These are phyloP conservation scores for Cheilosia impressa DNA, from an alignment of 2,888 invertebrate species.

Conservation along the genomic window DNA sequence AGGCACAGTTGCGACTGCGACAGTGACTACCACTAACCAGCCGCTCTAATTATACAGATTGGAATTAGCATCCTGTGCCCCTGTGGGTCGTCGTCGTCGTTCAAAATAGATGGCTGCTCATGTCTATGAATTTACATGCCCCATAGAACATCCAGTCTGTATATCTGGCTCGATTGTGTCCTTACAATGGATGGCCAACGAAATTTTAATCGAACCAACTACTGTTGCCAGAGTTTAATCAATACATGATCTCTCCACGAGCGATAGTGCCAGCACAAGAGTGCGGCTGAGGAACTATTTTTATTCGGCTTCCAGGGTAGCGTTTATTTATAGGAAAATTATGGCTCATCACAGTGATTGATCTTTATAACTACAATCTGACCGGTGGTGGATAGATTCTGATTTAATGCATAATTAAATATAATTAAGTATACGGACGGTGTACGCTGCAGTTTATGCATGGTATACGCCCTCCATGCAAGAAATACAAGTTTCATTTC, in stretches of 20 bases:
- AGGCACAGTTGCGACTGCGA: conserved; percentile 7
- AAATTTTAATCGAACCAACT: conserved; percentile 50
- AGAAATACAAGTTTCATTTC: neutral
- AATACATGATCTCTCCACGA: conserved; percentile 54
- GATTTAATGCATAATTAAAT: conserved; percentile 74
- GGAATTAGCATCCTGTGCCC: conserved; percentile 70
- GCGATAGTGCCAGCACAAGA: neutral
- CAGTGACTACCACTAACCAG: conserved; percentile 14
- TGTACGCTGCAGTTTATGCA: conserved; percentile 50
- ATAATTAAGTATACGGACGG: conserved; percentile 68
- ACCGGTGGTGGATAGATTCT: conserved; percentile 66
- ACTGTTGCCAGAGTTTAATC: conserved; percentile 57
- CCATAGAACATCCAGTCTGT: conserved; percentile 34
- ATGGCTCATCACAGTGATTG: conserved; percentile 73
- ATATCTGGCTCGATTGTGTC: conserved; percentile 44
- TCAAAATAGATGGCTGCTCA: conserved; percentile 38
- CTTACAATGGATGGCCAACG: conserved; percentile 49
- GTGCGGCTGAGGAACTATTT: conserved; percentile 44
- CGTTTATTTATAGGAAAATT: conserved; percentile 73
- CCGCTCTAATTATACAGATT: conserved; percentile 67
- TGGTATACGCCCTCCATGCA: conserved; percentile 31
- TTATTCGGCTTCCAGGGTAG: conserved; percentile 30
- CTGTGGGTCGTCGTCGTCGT: conserved; percentile 62
- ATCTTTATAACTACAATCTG: conserved; percentile 72
- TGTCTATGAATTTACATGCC: conserved; percentile 56